Evolutionary conservation across 2,888 invertebrate genomes (phyloP).

Genomic region (Diarsia dahlii): DNA sequence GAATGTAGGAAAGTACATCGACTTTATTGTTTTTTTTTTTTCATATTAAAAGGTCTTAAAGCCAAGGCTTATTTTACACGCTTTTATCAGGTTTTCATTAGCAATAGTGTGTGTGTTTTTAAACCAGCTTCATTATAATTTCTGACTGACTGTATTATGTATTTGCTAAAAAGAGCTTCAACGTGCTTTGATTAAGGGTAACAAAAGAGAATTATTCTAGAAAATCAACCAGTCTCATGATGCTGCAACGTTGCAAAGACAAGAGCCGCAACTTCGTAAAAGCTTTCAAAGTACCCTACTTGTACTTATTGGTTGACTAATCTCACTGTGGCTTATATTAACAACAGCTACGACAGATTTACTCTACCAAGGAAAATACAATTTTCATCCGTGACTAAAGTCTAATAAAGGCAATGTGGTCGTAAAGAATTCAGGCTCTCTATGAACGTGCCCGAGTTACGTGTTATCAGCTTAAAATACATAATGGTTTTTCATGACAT

Average conservation of each 20-base stretch:
- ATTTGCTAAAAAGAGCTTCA: constrained; percentile 16
- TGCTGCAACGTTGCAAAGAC: constrained; percentile 19
- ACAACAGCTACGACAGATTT: constrained; percentile 19
- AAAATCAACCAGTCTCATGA: constrained; percentile 21
- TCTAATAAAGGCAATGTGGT: constrained; percentile 33
- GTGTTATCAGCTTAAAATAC: constrained; percentile 46
- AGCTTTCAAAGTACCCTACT: constrained; percentile 51
- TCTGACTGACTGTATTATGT: not conserved
- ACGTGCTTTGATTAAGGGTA: constrained; percentile 18
- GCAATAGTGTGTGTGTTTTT: no score
- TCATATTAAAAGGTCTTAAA: not conserved
- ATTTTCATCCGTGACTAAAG: constrained; percentile 17
- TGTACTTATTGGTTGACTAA: constrained; percentile 45
- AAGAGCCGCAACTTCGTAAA: constrained; percentile 26
- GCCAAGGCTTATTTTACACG: not conserved
- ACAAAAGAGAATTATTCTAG: constrained; percentile 49
- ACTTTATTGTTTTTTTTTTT: not conserved
- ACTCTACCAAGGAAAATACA: constrained; percentile 1
- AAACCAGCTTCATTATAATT: constrained; percentile 4
- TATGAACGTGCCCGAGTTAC: constrained; percentile 20
- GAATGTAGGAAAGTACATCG: not conserved
- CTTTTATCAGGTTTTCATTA: not conserved
- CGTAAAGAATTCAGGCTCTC: constrained; percentile 47
- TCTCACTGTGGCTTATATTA: constrained; percentile 40
- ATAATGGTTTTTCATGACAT: constrained; percentile 49